These are phyloP conservation scores for Galemys pyrenaicus DNA, from an alignment of 2,113 vertebrate genomes.

Conservation along the genomic window DNA sequence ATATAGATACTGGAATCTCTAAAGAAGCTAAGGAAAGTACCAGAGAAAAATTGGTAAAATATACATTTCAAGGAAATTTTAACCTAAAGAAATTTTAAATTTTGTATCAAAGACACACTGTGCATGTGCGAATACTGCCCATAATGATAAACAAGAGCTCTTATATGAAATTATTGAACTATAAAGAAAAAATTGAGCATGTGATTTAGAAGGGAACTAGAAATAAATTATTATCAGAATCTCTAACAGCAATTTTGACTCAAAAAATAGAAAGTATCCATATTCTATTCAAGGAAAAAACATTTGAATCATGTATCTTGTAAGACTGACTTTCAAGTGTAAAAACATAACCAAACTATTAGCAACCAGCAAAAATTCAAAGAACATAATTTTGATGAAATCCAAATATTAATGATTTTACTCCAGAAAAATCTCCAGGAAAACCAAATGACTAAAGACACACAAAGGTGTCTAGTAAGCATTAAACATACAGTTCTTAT, in stretches of 20 bases:
- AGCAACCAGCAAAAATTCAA: neutral
- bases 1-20: neutral
- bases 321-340: neutral
- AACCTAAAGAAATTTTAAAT: neutral
- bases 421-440: neutral
- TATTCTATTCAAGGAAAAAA: neutral
- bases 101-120: neutral
- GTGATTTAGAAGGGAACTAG: neutral
- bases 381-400: neutral
- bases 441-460: neutral
- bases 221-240: neutral
- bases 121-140: neutral
- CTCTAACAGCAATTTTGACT: neutral
- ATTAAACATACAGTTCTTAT: neutral
- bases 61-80: neutral
- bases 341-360: neutral
- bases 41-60: neutral
- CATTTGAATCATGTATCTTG: neutral
- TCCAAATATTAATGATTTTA: neutral
- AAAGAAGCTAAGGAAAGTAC: neutral
- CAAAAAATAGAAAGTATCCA: neutral
- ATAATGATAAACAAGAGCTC: neutral
- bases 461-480: neutral
- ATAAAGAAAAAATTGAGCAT: neutral
- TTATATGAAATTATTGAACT: neutral